Evolutionary conservation across 2,113 vertebrate species (phyloP).

Genomic region (Natator depressus): DNA sequence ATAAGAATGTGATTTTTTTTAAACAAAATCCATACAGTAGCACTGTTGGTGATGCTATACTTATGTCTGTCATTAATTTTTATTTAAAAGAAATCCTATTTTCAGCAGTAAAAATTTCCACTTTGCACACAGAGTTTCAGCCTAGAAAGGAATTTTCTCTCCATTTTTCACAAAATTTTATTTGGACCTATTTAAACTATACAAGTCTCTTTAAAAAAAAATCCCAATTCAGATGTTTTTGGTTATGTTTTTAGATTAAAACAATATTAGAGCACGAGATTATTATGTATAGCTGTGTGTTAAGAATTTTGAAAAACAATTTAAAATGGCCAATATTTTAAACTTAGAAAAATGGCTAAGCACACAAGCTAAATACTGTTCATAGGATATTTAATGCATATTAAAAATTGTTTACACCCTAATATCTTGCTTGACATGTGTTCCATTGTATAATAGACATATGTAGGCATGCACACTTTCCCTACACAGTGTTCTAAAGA

Average conservation of each 20-base stretch:
- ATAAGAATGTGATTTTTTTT: background rate
- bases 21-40: background rate
- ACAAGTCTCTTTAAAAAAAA: background rate
- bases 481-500: background rate
- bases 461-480: background rate
- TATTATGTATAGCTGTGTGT: background rate
- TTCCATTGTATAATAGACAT: background rate
- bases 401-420: background rate
- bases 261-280: background rate
- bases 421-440: fast-evolving
- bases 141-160: background rate
- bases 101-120: background rate
- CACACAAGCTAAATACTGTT: background rate
- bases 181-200: background rate
- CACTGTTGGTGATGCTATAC: background rate
- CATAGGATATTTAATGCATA: constrained; percentile 2
- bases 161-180: background rate
- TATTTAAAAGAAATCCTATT: background rate
- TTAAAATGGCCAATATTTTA: background rate
- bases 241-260: background rate
- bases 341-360: background rate
- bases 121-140: background rate
- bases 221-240: background rate
- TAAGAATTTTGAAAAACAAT: background rate
- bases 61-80: background rate